Conservation (phyloP, 2,113 vertebrate species). For the Hirundichthys speculiger region DNA sequence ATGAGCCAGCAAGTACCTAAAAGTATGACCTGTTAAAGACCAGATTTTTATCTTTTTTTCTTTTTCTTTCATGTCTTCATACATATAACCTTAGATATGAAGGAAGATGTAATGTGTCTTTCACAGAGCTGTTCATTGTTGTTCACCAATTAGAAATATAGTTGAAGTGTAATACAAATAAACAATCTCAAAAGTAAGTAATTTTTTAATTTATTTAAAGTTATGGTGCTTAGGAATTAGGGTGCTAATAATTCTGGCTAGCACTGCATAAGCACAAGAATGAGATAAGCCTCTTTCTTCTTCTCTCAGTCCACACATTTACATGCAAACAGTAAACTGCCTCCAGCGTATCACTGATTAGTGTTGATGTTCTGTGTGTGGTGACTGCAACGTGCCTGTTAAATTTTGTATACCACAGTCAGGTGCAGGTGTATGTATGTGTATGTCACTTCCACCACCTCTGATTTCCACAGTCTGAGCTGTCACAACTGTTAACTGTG, state of each 20-base stretch:
- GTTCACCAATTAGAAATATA: too few species aligned
- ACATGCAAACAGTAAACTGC: background rate
- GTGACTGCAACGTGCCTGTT: slow-evolving; percentile 33
- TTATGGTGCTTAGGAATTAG: background rate
- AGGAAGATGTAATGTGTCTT: too few species aligned
- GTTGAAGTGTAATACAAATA: too few species aligned
- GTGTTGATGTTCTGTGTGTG: slow-evolving; percentile 40
- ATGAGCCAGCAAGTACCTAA: too few species aligned
- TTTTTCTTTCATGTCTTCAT: too few species aligned
- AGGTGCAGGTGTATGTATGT: slow-evolving; percentile 32
- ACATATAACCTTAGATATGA: too few species aligned
- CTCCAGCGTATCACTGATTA: slow-evolving; percentile 27
- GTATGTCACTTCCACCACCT: slow-evolving; percentile 43
- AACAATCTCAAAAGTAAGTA: too few species aligned
- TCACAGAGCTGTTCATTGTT: too few species aligned
- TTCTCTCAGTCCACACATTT: background rate
- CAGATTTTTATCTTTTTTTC: too few species aligned
- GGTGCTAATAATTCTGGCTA: background rate
- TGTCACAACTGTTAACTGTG: slow-evolving; percentile 70
- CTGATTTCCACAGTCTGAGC: slow-evolving; percentile 56
- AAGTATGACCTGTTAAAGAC: too few species aligned
- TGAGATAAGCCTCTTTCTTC: background rate
- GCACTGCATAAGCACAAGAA: background rate
- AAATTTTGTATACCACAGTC: slow-evolving; percentile 31
- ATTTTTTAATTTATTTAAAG: too few species aligned